Evolutionary conservation across 1,140 invertebrate genomes (phyloP), one percentile per base, ranked within the genome.

Genomic region (Cydia fagiglandana): DNA sequence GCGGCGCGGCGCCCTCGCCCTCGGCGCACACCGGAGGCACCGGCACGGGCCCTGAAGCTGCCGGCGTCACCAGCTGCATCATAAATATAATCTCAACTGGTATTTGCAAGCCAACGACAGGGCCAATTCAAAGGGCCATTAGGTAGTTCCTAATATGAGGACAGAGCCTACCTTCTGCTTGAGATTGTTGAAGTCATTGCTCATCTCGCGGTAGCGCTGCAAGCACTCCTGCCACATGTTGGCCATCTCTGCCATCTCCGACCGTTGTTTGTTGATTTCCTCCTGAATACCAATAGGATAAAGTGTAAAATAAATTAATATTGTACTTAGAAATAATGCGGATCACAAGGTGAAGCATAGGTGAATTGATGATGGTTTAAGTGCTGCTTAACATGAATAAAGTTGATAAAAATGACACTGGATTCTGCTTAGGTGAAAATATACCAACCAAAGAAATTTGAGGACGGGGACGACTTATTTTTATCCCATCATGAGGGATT

Each of bases 151-250:
- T 45, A 45, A 13, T 45, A 28, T 64, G 4, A 5, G 0, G 24
- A 24, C 24, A 24, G 24, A 68, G 30, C 3, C 34, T 76, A 88
- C 90, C 85, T 92, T 79, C 73, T 90, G 87, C 41, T 92, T 92
- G 64, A 92, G 86, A n/a, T 30, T 88, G 74, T 90, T 89, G 79
- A 92, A 91, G 73, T 92, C 89, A 53, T 87, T 90, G 83, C 88
- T 92, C 85, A 92, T 92, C 76, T 92, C 91, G 1, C 87, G 77
- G 78, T 92, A 92, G 1, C 91, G 84, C 80, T 91, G 89, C 81
- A 92, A 77, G 47, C 91, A 92, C 81, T 92, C 91, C 82, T 92
- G 89, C 89, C 89, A 91, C 91, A 92, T 92, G 76, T 24, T 84
- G 12, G 87, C 85, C 91, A 92, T 91, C 79, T 92, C 91, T 0